Base-by-base conservation (phyloP, 2,113 vertebrate genomes). In the Pteruthius melanotis region DNA sequence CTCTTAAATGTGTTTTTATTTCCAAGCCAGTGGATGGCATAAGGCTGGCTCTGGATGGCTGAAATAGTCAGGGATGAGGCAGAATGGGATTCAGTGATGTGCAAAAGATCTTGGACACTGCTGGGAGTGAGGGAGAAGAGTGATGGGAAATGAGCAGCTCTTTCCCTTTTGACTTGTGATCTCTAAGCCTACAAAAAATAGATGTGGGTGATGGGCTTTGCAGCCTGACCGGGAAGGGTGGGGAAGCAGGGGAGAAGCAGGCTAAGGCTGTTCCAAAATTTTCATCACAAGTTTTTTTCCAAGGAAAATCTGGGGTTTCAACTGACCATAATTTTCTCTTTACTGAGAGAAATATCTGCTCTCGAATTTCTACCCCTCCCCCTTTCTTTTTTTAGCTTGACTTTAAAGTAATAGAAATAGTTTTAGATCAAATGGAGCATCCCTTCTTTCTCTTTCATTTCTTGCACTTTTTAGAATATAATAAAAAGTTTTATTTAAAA, bases 11-110 rank as follows among this genome's bases (percentile, higher is more conserved):
- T 65, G 54, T 49, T 94, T 96, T 95, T 84, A 75, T 89, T 94
- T 94, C 74, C 45, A 79, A 93, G 75, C 17, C 85, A 88, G 87
- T 60, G 95, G 64, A 88, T 88, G 56, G 83, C 86, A 94, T 74
- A 90, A 80, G 57, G 56, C 57, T 81, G 76, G 31, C 31, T 90
- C 54, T 84, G 71, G 47, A 69, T 92, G 69, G 40, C 11, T 5
- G 5, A 76, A 89, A 91, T 35, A 87, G 33, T 45, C 54, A 86
- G 56, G 31, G 56, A 63, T 86, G 89, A 90, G 59, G 76, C 35
- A 66, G 44, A 93, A 75, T 0, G 6, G n/a, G 72, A 70, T 83
- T 92, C 56, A 65, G 22, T 93, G 90, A 80, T 92, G 72, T 89
- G 39, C 42, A 81, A 93, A 96, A 80, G 28, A 42, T 50, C 50